These are phyloP conservation scores for Hypercompe scribonia DNA, from an alignment of 2,888 invertebrate genomes.

Conservation along the genomic window DNA sequence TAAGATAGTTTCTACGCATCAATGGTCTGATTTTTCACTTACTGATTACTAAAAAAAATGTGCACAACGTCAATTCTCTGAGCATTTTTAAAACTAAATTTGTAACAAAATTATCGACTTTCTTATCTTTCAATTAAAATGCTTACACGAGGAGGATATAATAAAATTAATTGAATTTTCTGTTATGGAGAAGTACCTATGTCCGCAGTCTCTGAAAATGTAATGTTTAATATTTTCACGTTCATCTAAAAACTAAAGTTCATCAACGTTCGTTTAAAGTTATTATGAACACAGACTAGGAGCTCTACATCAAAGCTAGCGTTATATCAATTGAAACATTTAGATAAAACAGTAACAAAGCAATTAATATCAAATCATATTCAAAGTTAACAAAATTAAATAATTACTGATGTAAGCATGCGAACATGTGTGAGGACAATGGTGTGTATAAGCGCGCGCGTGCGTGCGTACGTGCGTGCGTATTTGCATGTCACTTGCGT, in stretches of 20 bases:
- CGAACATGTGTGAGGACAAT: too few species aligned
- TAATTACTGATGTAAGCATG: too few species aligned
- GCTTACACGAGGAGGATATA: slow-evolving; percentile 36
- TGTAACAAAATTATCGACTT: slow-evolving; percentile 34
- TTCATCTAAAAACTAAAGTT: not conserved
- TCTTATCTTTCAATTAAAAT: slow-evolving; percentile 62
- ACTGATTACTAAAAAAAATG: slow-evolving; percentile 43
- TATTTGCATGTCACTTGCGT: too few species aligned
- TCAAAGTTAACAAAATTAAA: too few species aligned
- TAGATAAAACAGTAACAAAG: too few species aligned
- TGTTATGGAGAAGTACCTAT: not conserved
- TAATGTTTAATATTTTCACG: not conserved
- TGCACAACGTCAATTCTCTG: slow-evolving; percentile 38
- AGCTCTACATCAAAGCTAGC: too few species aligned
- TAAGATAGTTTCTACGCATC: not conserved
- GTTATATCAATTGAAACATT: too few species aligned
- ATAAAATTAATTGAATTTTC: slow-evolving; percentile 47
- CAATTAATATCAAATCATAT: too few species aligned
- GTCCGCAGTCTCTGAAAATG: not conserved
- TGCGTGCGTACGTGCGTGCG: too few species aligned
- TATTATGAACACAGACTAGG: too few species aligned
- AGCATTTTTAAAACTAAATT: slow-evolving; percentile 37
- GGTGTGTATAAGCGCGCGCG: too few species aligned
- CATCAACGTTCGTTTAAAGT: too few species aligned
- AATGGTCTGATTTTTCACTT: slow-evolving; percentile 33